Evolutionary conservation across 2,797 vertebrate species (phyloP), one percentile per base, ranked within the genome.

Genomic region (Etheostoma nigrum): DNA sequence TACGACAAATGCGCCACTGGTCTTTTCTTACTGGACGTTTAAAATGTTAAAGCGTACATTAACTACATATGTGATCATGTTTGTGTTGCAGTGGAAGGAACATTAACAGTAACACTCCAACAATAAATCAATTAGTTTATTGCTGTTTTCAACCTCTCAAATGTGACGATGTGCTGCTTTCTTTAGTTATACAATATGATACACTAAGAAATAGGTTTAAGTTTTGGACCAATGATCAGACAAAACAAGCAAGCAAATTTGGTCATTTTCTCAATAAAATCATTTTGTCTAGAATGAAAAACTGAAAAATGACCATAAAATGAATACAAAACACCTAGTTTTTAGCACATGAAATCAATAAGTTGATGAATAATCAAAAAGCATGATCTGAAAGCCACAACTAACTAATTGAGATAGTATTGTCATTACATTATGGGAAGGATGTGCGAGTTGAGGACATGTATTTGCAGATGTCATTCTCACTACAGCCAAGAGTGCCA

Each of bases 341-440:
- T 33, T 63, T 47, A 30, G 5, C 6, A 48, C 18, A 48, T 61
- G 10, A 25, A 27, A 19, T 2, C 25, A 44, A 47, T 30, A 47
- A 19, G 21, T 25, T 25, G 25, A 25, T 25, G 25, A 51, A 15
- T 36, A 0, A 51, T 51, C 19, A 3, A 42, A 42, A 42, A 3
- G 40, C 45, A 36, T 25, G 14, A 30, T 1, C 66, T 67, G 42
- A 67, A 27, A 55, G 23, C 65, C 40, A 54, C 15, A 67, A 45
- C 51, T 19, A 23, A 55, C 51, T 55, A 2, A 55, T 8, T 42
- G n/a, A 53, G n/a, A 52, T 16, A 51, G 14, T 13, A 52, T 2
- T 36, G 15, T 27, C 49, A 40, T 1, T 68, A 30, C 19, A 48
- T 23, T 23, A 23, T 33, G n/a, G 18, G 25, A n/a, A 4, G 1